Evolutionary conservation across 2,888 invertebrate genomes (phyloP).

Genomic region (Drepanosiphum platanoidis): DNA sequence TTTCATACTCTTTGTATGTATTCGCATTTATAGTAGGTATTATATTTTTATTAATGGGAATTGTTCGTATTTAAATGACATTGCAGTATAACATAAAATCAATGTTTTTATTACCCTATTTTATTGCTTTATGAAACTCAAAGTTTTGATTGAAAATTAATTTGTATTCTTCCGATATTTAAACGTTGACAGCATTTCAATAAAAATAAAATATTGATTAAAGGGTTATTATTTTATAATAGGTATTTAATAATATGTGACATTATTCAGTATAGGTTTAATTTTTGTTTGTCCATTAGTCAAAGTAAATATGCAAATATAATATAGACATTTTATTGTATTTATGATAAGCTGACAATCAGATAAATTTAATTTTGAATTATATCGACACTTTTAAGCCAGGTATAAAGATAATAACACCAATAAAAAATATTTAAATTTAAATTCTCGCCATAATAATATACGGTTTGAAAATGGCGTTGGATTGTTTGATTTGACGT

Average conservation of each 20-base stretch:
- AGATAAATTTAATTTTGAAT: not conserved
- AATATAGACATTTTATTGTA: not conserved
- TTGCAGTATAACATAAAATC: not conserved
- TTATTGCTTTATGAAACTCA: constrained; percentile 16
- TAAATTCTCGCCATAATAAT: not conserved
- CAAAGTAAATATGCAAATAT: constrained; percentile 32
- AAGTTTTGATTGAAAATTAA: constrained; percentile 33
- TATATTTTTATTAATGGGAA: constrained; percentile 14
- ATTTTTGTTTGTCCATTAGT: constrained; percentile 35
- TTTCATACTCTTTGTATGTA: not conserved
- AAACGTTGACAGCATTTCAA: constrained; percentile 49
- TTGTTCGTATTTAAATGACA: constrained; percentile 10
- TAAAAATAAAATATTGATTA: constrained; percentile 37
- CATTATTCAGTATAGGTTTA: constrained; percentile 13
- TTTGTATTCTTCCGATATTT: constrained; percentile 18
- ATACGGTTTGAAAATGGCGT: not conserved
- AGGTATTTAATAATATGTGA: constrained; percentile 25
- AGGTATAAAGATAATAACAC: not conserved
- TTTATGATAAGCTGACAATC: constrained; percentile 20
- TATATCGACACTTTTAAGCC: not conserved
- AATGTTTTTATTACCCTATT: not conserved
- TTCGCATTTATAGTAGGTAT: too few species aligned
- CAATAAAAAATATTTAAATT: not conserved
- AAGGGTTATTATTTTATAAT: constrained; percentile 33
- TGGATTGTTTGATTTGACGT: not conserved